Evolutionary conservation across 1,140 invertebrate species (phyloP).

Genomic region (Pectinophora gossypiella): DNA sequence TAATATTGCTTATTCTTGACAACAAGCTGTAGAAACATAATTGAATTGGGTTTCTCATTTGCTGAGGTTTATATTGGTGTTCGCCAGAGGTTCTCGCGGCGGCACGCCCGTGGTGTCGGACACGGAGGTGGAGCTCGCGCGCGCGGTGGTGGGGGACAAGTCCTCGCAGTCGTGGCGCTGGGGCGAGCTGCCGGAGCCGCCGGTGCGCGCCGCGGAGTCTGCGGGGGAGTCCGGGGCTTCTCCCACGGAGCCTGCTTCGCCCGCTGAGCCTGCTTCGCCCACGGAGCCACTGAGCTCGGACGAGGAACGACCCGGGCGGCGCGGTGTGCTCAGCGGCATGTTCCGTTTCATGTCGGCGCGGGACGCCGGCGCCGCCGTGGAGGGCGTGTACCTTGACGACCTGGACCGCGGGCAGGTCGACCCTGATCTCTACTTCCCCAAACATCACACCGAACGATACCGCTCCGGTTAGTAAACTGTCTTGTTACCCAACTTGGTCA

Average conservation of each 20-base stretch:
- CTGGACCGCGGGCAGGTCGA: constrained; percentile 92
- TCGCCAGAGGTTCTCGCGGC: constrained; percentile 77
- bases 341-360: constrained; percentile 93
- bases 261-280: constrained; percentile 41
- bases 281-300: constrained; percentile 62
- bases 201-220: constrained; percentile 29
- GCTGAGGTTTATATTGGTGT: too few species aligned
- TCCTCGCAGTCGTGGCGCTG: constrained; percentile 92
- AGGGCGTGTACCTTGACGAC: constrained; percentile 96
- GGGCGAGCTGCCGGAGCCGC: constrained; percentile 92
- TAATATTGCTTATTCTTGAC: too few species aligned
- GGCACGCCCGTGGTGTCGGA: constrained; percentile 93
- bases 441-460: constrained; percentile 59
- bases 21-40: too few species aligned
- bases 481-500: too few species aligned
- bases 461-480: constrained; percentile 54
- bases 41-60: too few species aligned
- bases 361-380: constrained; percentile 76
- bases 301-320: constrained; percentile 47
- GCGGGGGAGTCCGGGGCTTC: constrained; percentile 25
- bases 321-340: constrained; percentile 88
- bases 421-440: constrained; percentile 93
- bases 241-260: constrained; percentile 37
- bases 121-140: constrained; percentile 92
- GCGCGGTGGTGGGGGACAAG: constrained; percentile 77